A percentile compares a stretch with the other conserved stretches of the same genome.
Conservation (phyloP, 2,113 vertebrate genomes). For the Scomber colias region DNA sequence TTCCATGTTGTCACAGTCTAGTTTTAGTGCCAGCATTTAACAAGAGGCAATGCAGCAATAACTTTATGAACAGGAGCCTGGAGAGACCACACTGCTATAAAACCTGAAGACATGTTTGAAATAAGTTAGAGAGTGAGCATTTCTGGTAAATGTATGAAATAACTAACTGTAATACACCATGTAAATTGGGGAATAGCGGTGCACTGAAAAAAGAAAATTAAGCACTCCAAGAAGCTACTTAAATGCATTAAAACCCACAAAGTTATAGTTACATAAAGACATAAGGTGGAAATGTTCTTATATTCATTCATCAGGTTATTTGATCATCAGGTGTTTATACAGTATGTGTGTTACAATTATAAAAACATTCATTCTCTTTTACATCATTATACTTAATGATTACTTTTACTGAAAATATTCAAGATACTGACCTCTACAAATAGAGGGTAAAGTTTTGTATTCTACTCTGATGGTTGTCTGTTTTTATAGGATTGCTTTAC, state of each 20-base stretch:
- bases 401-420: not conserved
- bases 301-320: not conserved
- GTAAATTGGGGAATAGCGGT: not conserved
- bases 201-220: not conserved
- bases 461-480: slow-evolving; percentile 28
- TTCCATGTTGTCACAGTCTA: not conserved
- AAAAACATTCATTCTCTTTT: not conserved
- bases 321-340: no score
- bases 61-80: slow-evolving; percentile 17
- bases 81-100: not conserved
- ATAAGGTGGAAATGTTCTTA: not conserved
- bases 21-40: slow-evolving; percentile 2
- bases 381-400: not conserved
- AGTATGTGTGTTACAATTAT: not conserved
- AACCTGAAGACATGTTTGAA: not conserved
- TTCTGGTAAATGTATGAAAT: slow-evolving; percentile 11
- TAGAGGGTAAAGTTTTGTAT: slow-evolving; percentile 38
- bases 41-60: slow-evolving; percentile 3
- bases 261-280: not conserved
- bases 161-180: not conserved
- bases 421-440: not conserved
- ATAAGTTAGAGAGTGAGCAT: slow-evolving; percentile 14
- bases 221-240: not conserved
- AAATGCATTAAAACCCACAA: not conserved
- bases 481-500: slow-evolving; percentile 32